Evolutionary conservation across 2,113 vertebrate genomes (phyloP), one percentile per base, ranked within the genome.

Genomic region (Capra hircus): DNA sequence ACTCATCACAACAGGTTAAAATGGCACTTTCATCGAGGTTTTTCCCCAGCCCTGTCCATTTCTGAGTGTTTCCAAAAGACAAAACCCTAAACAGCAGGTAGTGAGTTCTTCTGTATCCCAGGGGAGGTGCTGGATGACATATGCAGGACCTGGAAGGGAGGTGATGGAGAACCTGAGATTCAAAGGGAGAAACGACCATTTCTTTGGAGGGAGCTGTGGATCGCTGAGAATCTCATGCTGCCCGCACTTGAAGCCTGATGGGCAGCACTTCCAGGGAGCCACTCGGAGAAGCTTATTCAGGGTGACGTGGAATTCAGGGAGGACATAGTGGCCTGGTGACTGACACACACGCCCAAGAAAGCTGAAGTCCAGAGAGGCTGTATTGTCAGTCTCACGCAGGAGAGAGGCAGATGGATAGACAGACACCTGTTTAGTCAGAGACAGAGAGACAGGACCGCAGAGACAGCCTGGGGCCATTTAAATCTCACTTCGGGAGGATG

Each of bases 141-240:
- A 8, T 3, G 7, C 1, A 2, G 74, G 40, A 7, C n/a, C 11
- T 1, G 33, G 30, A n/a, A 53, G 43, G n/a, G 45, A 43, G 36
- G 23, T 1, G 1, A 23, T 5, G 27, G 21, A 28, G 67, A 71
- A 30, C 7, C 36, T 2, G 4, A 85, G 28, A 25, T 36, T 5
- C 21, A 12, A 33, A 71, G 30, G 64, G 43, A 57, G 40, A 36
- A 17, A 23, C 1, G 45, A 23, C 7, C 0, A 6, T 59, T 19
- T 67, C 40, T 78, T 50, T 62, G 45, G 77, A 59, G 88, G 36
- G 15, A 21, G 60, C 4, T 17, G 6, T 23, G 48, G 43, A 13
- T 13, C 0, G 14, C 43, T 12, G 48, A 36, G 84, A 57, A 12
- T 19, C 64, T 83, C 27, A 1, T 1, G 14, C 40, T 2, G 43